phyloP scores from a whole-genome alignment of 2,797 vertebrate genomes.

The Halcyon leucocephala region DNA sequence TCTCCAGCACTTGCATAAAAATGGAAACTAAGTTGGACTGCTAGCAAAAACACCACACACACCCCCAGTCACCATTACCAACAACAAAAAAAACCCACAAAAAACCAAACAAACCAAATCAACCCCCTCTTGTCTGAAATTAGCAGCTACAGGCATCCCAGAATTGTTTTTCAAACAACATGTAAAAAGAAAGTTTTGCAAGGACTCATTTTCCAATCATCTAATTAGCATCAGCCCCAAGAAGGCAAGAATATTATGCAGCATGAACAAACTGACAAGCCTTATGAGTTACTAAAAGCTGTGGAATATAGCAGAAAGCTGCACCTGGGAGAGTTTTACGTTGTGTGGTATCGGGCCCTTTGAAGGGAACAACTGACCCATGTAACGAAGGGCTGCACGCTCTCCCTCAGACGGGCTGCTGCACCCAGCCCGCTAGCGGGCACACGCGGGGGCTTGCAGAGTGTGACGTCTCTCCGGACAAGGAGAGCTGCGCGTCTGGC shows the following conservation, averaged over 20 bases:
- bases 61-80: too few species aligned
- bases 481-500: background rate
- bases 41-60: background rate
- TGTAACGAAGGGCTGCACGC: conserved; percentile 34
- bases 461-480: background rate
- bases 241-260: background rate
- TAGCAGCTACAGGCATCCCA: background rate
- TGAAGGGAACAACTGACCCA: conserved; percentile 50
- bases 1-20: background rate
- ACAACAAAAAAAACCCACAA: too few species aligned
- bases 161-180: conserved; percentile 8
- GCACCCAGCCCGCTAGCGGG: conserved; percentile 61
- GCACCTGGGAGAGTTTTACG: background rate
- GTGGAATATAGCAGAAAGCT: conserved; percentile 27
- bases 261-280: conserved; percentile 48
- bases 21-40: background rate
- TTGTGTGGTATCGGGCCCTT: conserved; percentile 28
- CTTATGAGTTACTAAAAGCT: background rate
- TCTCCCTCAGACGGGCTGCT: conserved; percentile 33
- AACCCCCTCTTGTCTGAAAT: background rate
- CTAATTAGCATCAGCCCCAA: conserved; percentile 15
- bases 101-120: too few species aligned
- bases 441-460: too few species aligned
- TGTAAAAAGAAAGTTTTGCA: background rate
- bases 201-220: conserved; percentile 12